phyloP scores from a whole-genome alignment of 1,140 invertebrate species.

The Papilio machaon region DNA sequence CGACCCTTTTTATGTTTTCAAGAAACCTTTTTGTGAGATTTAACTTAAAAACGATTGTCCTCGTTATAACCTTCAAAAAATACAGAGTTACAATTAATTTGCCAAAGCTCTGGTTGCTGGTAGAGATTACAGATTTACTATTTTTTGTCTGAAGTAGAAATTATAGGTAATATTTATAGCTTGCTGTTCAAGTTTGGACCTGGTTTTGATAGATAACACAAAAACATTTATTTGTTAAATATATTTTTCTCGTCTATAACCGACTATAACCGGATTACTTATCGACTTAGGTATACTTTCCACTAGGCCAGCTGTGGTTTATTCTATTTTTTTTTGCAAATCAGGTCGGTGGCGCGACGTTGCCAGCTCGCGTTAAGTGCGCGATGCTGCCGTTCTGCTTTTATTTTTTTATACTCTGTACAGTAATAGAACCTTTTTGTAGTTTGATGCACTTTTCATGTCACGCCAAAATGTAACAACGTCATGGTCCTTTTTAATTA shows the following conservation, averaged over 20 bases:
- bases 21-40: not conserved
- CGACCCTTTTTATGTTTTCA: constrained; percentile 8
- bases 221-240: no score
- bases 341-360: constrained; percentile 41
- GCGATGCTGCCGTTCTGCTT: constrained; percentile 48
- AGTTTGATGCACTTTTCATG: constrained; percentile 36
- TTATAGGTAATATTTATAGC: not conserved
- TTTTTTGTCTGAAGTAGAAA: not conserved
- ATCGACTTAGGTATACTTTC: not conserved
- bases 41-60: not conserved
- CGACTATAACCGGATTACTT: no score
- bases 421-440: constrained; percentile 31
- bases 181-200: no score
- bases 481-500: not conserved
- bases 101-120: not conserved
- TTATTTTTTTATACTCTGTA: constrained; percentile 22
- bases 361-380: constrained; percentile 47
- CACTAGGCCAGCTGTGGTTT: not conserved
- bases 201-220: no score
- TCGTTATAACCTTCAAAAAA: not conserved
- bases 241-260: no score
- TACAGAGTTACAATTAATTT: not conserved
- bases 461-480: constrained; percentile 25
- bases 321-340: not conserved
- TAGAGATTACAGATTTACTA: not conserved